phyloP scores from a whole-genome alignment of 2,797 vertebrate genomes.

The Cetoscarus ocellatus region DNA sequence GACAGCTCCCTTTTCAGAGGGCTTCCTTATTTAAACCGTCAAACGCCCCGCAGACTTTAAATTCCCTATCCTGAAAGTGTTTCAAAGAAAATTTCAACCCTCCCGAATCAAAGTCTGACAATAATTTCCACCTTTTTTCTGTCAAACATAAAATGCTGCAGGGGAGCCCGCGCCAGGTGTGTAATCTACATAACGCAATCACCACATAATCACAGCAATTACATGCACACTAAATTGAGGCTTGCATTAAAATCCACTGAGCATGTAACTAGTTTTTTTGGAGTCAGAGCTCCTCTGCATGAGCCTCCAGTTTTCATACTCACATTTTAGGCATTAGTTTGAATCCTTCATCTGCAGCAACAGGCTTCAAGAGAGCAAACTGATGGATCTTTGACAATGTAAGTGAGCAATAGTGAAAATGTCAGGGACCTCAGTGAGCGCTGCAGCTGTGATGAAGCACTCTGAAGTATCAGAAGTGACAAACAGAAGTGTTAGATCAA shows the following conservation, averaged over 20 bases:
- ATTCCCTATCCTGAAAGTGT: slow-evolving; percentile 15
- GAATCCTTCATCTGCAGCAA: background rate
- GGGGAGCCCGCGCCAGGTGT: slow-evolving; percentile 54
- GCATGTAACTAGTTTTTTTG: slow-evolving; percentile 40
- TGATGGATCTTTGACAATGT: background rate
- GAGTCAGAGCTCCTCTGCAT: background rate
- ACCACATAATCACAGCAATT: slow-evolving; percentile 75
- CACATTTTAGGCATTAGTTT: slow-evolving; percentile 6
- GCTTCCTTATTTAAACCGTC: slow-evolving; percentile 16
- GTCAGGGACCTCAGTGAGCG: background rate
- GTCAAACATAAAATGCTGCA: slow-evolving; percentile 46
- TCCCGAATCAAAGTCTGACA: slow-evolving; percentile 48
- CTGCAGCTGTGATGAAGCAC: slow-evolving; percentile 43
- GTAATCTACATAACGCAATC: slow-evolving; percentile 76
- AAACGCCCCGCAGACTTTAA: slow-evolving; percentile 10
- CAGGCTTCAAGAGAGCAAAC: background rate
- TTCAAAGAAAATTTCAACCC: slow-evolving; percentile 36
- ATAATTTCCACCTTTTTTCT: slow-evolving; percentile 48
- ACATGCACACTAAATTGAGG: slow-evolving; percentile 56
- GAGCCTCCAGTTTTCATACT: slow-evolving; percentile 12
- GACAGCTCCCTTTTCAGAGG: slow-evolving; percentile 1
- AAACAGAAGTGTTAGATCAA: slow-evolving; percentile 54
- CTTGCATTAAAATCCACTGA: slow-evolving; percentile 51
- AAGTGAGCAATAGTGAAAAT: background rate
- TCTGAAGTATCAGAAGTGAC: slow-evolving; percentile 52